Conservation (phyloP, 2,113 vertebrate genomes). For the Prietella phreatophila region DNA sequence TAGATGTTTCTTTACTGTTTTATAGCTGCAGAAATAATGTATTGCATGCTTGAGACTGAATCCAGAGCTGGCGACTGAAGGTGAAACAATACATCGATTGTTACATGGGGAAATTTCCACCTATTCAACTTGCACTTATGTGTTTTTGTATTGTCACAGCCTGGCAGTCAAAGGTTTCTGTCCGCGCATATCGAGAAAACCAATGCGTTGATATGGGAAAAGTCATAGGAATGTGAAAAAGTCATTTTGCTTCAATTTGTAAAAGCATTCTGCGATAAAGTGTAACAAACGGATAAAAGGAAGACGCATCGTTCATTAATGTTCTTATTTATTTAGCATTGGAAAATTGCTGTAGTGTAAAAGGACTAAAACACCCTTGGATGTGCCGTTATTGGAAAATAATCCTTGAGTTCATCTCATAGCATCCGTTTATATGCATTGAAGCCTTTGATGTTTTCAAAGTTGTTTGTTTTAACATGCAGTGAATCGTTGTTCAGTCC, state of each 20-base stretch:
- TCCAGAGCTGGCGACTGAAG: no score
- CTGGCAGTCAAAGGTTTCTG: no score
- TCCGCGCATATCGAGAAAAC: not conserved
- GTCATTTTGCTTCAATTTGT: not conserved
- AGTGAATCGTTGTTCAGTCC: not conserved
- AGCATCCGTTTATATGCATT: not conserved
- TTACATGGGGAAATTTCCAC: not conserved
- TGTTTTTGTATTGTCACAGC: not conserved
- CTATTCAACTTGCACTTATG: not conserved
- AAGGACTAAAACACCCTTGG: not conserved
- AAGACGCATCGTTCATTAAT: not conserved
- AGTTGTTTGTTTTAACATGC: no score
- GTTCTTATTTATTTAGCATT: not conserved
- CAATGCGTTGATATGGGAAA: not conserved
- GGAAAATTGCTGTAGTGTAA: not conserved
- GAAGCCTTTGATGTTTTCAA: not conserved
- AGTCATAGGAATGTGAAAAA: not conserved
- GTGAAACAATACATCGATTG: no score
- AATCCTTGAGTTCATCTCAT: no score
- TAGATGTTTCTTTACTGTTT: not conserved
- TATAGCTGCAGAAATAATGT: not conserved
- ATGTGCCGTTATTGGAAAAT: not conserved
- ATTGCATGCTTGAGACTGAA: no score
- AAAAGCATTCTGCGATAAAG: not conserved
- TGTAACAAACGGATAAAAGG: not conserved